These are phyloP conservation scores for Eupsilia transversa DNA, from an alignment of 2,888 invertebrate species.

Conservation along the genomic window DNA sequence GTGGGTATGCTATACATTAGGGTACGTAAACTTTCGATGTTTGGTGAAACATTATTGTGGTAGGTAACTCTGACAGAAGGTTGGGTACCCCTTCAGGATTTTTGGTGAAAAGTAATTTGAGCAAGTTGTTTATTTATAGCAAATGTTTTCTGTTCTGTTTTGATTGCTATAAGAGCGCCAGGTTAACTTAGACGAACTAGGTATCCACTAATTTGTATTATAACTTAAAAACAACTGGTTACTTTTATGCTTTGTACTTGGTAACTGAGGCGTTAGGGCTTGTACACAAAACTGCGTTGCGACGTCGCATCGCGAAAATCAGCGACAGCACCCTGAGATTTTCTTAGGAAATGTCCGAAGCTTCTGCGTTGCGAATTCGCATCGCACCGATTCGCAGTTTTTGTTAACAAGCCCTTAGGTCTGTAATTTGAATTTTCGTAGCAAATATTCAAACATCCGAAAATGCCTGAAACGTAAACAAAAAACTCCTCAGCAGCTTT, in stretches of 20 bases:
- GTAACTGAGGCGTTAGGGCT: too few relatives aligned
- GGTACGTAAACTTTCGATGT: slow-evolving; percentile 18
- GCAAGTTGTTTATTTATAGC: not conserved
- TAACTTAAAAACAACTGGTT: not conserved
- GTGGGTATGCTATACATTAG: slow-evolving; percentile 40
- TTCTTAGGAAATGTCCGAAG: too few relatives aligned
- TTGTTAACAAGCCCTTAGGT: too few relatives aligned
- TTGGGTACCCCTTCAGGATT: not conserved
- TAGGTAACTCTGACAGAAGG: not conserved
- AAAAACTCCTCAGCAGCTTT: slow-evolving; percentile 41
- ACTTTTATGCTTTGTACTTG: too few relatives aligned
- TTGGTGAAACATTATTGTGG: slow-evolving; percentile 1
- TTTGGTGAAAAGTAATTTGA: not conserved
- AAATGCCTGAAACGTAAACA: slow-evolving; percentile 27
- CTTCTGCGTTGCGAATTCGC: too few relatives aligned
- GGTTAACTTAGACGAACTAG: not conserved
- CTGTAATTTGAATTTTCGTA: not conserved
- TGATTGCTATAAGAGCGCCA: not conserved
- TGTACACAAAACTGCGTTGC: too few relatives aligned
- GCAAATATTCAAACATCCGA: not conserved
- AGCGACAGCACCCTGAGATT: too few relatives aligned
- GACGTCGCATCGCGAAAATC: too few relatives aligned
- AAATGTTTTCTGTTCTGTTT: not conserved
- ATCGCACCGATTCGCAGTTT: too few relatives aligned
- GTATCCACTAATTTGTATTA: not conserved